phyloP scores from a whole-genome alignment of 1,140 invertebrate genomes.

The Bathynomus jamesi region DNA sequence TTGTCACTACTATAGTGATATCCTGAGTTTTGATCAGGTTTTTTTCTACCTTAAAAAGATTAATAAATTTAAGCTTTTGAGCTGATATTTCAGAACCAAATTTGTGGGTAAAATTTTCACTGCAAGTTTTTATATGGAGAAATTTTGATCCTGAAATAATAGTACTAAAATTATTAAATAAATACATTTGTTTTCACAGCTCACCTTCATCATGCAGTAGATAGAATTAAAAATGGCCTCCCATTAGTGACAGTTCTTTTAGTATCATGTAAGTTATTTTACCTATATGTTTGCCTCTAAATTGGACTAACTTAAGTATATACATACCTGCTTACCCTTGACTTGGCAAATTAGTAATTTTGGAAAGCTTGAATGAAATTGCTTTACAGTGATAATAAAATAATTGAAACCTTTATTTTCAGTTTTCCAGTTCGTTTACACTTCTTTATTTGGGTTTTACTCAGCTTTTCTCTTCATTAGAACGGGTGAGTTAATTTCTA shows the following conservation, averaged over 20 bases:
- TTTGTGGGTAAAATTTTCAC: background rate
- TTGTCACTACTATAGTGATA: background rate
- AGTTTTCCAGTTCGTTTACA: constrained; percentile 78
- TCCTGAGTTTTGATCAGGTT: background rate
- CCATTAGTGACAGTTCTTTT: constrained; percentile 49
- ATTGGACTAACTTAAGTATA: too few species aligned
- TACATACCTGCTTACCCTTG: too few species aligned
- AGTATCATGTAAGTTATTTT: constrained; percentile 30
- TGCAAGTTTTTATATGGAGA: background rate
- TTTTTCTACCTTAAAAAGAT: background rate
- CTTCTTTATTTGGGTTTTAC: constrained; percentile 86
- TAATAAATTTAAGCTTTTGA: background rate
- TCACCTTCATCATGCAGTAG: constrained; percentile 85
- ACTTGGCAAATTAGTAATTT: too few species aligned
- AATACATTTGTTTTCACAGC: constrained; percentile 39
- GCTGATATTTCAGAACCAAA: background rate
- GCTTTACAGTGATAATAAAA: too few species aligned
- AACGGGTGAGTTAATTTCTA: constrained; percentile 44
- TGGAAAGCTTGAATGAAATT: too few species aligned
- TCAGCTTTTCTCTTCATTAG: constrained; percentile 75
- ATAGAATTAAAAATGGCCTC: constrained; percentile 57
- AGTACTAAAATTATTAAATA: background rate
- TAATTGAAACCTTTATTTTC: too few species aligned
- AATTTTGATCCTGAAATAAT: background rate
- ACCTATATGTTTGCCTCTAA: too few species aligned